phyloP scores from a whole-genome alignment of 30 jellyfish, hydroid and myxozoan species.

The Hydra vulgaris region DNA sequence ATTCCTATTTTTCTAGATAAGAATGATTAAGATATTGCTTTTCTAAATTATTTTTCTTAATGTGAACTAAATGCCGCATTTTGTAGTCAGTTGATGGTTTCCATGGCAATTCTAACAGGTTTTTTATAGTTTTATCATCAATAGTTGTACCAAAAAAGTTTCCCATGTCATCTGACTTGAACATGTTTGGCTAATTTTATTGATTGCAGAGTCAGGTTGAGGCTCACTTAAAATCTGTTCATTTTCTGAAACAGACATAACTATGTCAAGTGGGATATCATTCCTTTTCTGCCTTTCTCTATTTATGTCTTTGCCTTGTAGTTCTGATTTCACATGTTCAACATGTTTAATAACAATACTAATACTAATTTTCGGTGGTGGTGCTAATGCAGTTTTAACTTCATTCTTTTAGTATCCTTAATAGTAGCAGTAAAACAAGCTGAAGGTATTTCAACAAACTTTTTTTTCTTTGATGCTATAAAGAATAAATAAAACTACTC shows the following conservation, averaged over 20 bases:
- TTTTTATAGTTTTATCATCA: neutral
- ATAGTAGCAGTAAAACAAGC: too few relatives aligned
- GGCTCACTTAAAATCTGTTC: neutral
- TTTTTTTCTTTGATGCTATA: too few relatives aligned
- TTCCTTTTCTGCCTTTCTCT: neutral
- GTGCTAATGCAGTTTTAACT: neutral
- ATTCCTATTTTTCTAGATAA: neutral
- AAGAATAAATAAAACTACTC: too few relatives aligned
- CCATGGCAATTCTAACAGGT: neutral
- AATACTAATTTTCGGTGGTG: neutral
- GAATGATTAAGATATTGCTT: neutral
- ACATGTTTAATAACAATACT: too few relatives aligned
- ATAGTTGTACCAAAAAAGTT: neutral
- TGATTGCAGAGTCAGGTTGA: neutral
- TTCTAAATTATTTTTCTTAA: neutral
- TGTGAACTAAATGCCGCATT: neutral
- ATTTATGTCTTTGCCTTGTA: neutral
- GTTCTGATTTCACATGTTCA: neutral
- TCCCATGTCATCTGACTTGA: neutral
- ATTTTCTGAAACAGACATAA: neutral
- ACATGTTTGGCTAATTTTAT: neutral
- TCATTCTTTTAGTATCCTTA: neutral
- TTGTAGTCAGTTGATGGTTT: neutral
- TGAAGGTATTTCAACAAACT: too few relatives aligned
- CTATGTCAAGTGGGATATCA: neutral